Evolutionary conservation across 2,888 invertebrate genomes (phyloP).

Genomic region (Coelinius sp.): DNA sequence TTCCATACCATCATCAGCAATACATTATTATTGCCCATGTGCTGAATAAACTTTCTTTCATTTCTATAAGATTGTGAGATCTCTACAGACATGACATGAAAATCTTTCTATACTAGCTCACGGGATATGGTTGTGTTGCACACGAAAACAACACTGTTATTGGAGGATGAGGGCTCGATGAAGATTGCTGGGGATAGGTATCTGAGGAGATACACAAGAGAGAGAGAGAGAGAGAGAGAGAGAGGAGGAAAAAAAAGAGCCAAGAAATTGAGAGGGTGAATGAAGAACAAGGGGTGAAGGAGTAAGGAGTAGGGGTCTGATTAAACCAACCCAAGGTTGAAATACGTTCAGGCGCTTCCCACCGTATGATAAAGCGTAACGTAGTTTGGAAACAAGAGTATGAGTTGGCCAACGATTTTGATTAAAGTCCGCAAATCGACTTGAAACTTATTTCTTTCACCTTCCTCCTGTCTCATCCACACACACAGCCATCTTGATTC

Average conservation of each 20-base stretch:
- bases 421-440: constrained; percentile 31
- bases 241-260: neutral
- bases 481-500: neutral
- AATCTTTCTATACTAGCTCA: constrained; percentile 3
- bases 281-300: neutral
- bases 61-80: neutral
- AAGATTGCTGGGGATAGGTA: constrained; percentile 8
- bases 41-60: constrained; percentile 5
- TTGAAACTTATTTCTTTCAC: neutral
- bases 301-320: constrained; percentile 2
- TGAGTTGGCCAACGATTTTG: constrained; percentile 35
- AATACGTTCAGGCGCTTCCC: constrained; percentile 30
- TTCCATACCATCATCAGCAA: neutral
- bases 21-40: neutral
- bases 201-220: neutral
- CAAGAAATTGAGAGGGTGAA: constrained; percentile 13
- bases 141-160: constrained; percentile 1
- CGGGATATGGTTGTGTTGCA: neutral
- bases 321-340: constrained; percentile 28
- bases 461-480: neutral
- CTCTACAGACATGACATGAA: neutral
- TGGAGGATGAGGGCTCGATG: constrained; percentile 3
- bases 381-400: constrained; percentile 23
- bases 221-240: too few species aligned
- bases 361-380: constrained; percentile 31